Evolutionary conservation across 2,113 vertebrate species (phyloP).

Genomic region (Rhinolophus sinicus): DNA sequence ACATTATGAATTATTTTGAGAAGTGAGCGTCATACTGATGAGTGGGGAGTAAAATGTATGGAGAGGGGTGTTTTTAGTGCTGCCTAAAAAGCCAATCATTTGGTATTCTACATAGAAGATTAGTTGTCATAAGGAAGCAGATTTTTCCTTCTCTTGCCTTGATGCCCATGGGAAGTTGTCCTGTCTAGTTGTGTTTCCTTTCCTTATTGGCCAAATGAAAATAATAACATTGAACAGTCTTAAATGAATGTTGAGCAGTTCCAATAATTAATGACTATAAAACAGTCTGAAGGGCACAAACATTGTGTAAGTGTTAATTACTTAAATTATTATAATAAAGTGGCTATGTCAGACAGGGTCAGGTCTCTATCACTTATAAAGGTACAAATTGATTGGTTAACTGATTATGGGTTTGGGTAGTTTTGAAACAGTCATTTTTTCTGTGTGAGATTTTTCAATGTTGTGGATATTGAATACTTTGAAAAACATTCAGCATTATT

Average conservation of each 20-base stretch:
- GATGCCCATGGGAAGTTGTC: neutral
- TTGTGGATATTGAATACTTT: neutral
- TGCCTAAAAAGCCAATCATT: neutral
- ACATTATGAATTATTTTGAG: neutral
- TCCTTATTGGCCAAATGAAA: constrained; percentile 1
- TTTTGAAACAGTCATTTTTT: constrained; percentile 36
- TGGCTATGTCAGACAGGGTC: constrained; percentile 13
- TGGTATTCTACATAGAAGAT: neutral
- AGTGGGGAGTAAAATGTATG: neutral
- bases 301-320: constrained; percentile 61
- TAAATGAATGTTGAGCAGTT: neutral
- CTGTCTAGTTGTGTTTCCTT: neutral
- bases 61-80: neutral
- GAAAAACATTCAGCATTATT: neutral
- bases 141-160: neutral
- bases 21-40: neutral
- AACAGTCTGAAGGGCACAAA: constrained; percentile 42
- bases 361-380: constrained; percentile 4
- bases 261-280: constrained; percentile 52
- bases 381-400: constrained; percentile 38
- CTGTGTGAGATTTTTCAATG: neutral
- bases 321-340: constrained; percentile 62
- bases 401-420: constrained; percentile 41
- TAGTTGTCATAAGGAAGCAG: neutral
- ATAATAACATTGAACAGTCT: neutral